Evolutionary conservation across 2,113 vertebrate genomes (phyloP), one percentile per base, ranked within the genome.

Genomic region (Climacteris rufus): DNA sequence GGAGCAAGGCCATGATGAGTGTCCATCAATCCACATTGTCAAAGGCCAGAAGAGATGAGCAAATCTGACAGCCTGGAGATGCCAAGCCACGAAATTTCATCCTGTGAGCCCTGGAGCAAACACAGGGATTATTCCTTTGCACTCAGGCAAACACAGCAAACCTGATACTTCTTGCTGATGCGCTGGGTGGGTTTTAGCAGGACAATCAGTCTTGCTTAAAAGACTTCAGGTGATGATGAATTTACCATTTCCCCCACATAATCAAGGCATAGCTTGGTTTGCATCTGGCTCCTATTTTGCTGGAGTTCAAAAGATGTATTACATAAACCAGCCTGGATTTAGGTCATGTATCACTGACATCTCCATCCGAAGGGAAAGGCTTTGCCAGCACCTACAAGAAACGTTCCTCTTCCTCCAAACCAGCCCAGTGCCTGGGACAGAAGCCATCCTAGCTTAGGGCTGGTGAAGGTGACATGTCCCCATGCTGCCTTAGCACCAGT

Each of bases 171-270:
- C 93, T 91, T 93, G 95, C 87, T 96, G 96, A 96, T 50, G 81
- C 53, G 3, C 74, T 0, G 15, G 54, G 54, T 25, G 42, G 74
- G 39, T 6, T 89, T 65, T 7, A 90, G 82, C 10, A 5, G 68
- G 24, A 88, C 90, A 74, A 95, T 96, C 91, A 83, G 91, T 97
- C 95, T 96, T 93, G 87, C 59, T 96, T 96, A 96, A 69, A 96
- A 90, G 82, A 63, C 87, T 87, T 96, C 93, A 87, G 20, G 89
- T 33, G 57, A 91, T 93, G 91, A 96, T 96, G 93, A 96, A 95
- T 97, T 93, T 64, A 87, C 95, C 79, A 47, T 93, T 88, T 94
- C 25, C 68, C 66, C 39, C 83, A 59, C 27, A 6, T 88, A 94
- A 88, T 96, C 94, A 96, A 85, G 71, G 87, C 82, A 28, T 47